These are phyloP conservation scores for Mechanitis messenoides DNA, from an alignment of 2,888 invertebrate species.

Conservation along the genomic window DNA sequence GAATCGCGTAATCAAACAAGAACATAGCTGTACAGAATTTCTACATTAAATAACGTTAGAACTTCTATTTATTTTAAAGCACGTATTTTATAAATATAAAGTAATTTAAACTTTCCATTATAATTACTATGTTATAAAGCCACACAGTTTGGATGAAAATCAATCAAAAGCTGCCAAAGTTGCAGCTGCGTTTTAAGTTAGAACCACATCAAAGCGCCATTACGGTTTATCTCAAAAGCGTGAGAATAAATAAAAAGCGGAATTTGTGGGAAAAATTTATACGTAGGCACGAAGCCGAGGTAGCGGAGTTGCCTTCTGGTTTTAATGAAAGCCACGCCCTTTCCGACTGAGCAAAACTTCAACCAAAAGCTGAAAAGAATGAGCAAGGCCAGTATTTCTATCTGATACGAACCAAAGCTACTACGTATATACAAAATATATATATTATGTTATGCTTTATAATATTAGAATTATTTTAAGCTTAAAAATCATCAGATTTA, in stretches of 20 bases:
- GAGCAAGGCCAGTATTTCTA: slow-evolving; percentile 41
- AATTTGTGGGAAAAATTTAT: slow-evolving; percentile 69
- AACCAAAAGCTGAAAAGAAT: slow-evolving; percentile 54
- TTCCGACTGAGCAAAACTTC: slow-evolving; percentile 57
- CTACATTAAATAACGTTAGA: background rate
- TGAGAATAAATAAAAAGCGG: slow-evolving; percentile 68
- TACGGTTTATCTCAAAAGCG: slow-evolving; percentile 71
- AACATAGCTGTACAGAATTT: background rate
- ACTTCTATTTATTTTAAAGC: slow-evolving; percentile 2
- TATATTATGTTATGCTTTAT: too few species aligned
- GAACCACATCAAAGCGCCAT: slow-evolving; percentile 73
- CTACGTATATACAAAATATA: slow-evolving; percentile 3
- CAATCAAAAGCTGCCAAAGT: slow-evolving; percentile 69
- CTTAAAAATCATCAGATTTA: slow-evolving; percentile 54
- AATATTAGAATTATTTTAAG: background rate
- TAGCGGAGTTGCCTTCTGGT: slow-evolving; percentile 62
- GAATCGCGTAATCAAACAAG: background rate
- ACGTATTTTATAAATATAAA: slow-evolving; percentile 10
- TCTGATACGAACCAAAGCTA: slow-evolving; percentile 23
- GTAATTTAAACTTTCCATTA: slow-evolving; percentile 44
- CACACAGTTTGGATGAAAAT: slow-evolving; percentile 57
- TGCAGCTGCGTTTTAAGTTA: slow-evolving; percentile 53
- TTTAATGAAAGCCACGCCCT: slow-evolving; percentile 65
- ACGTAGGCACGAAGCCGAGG: slow-evolving; percentile 51
- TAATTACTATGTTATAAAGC: slow-evolving; percentile 43